Conservation (phyloP, 30 jellyfish, hydroid and myxozoan species). For the Aurelia aurita region DNA sequence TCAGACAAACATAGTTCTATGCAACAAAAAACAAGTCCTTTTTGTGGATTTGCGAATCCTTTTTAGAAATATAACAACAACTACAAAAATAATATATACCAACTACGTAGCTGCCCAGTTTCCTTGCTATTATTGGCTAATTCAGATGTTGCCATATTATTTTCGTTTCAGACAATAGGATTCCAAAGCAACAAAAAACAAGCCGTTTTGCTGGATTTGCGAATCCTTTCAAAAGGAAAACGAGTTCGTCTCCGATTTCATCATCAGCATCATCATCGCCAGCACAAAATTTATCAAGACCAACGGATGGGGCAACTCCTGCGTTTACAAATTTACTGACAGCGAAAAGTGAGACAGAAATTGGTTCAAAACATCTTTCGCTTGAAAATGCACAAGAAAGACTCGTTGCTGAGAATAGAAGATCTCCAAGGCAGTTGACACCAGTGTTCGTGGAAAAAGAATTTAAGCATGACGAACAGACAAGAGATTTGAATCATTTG, state of each 20-base stretch:
- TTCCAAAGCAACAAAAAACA: conserved; percentile 22
- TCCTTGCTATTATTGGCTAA: no score
- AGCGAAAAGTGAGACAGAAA: background rate
- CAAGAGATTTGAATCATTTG: background rate
- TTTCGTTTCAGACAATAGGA: conserved; percentile 10
- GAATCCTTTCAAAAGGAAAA: conserved; percentile 46
- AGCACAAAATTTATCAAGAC: background rate
- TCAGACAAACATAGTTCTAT: no score
- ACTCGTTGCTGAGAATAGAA: conserved; percentile 48
- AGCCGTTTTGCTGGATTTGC: conserved; percentile 55
- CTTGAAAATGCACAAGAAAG: conserved; percentile 47
- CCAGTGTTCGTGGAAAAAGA: conserved; percentile 8
- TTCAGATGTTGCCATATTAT: no score
- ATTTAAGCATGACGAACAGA: background rate
- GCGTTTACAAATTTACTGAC: no score
- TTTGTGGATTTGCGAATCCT: no score
- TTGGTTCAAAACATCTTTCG: conserved; percentile 35
- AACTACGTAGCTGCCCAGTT: no score
- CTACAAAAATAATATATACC: no score
- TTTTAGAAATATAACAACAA: no score
- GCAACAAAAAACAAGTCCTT: no score
- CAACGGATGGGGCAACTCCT: no score
- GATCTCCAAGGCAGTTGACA: conserved; percentile 33
- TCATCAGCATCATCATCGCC: conserved; percentile 11
- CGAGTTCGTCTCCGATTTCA: conserved; percentile 25